These are phyloP conservation scores for Chitala chitala DNA, from an alignment of 2,113 vertebrate species.

Conservation along the genomic window DNA sequence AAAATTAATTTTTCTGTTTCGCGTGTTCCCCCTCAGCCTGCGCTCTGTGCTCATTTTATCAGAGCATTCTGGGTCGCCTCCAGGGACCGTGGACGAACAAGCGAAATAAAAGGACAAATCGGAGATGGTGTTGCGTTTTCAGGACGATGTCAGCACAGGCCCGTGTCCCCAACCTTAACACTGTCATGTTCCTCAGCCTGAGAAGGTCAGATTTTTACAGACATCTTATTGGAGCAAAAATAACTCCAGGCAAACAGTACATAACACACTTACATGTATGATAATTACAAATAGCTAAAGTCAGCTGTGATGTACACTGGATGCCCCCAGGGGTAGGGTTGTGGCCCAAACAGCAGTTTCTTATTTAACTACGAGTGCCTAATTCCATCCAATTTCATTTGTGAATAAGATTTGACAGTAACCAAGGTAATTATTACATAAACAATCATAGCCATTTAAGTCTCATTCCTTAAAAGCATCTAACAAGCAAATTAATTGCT, in stretches of 20 bases:
- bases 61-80: too few species aligned
- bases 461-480: neutral
- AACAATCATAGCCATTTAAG: neutral
- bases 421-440: neutral
- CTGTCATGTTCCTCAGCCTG: neutral
- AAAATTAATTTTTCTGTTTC: too few species aligned
- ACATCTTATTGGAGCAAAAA: neutral
- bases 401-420: neutral
- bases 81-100: too few species aligned
- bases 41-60: too few species aligned
- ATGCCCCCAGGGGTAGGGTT: neutral
- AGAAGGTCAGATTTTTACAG: neutral
- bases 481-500: too few species aligned
- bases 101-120: too few species aligned
- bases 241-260: neutral
- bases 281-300: neutral
- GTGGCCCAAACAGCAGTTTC: neutral
- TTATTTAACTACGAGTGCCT: conserved; percentile 2
- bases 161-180: neutral
- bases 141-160: too few species aligned
- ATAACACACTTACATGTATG: neutral
- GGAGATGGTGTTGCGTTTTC: too few species aligned
- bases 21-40: too few species aligned
- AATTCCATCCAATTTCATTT: conserved; percentile 7
- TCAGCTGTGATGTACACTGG: neutral